Evolutionary conservation across 1,140 invertebrate genomes (phyloP), one percentile per base, ranked within the genome.

Genomic region (Eulimnadia texana): DNA sequence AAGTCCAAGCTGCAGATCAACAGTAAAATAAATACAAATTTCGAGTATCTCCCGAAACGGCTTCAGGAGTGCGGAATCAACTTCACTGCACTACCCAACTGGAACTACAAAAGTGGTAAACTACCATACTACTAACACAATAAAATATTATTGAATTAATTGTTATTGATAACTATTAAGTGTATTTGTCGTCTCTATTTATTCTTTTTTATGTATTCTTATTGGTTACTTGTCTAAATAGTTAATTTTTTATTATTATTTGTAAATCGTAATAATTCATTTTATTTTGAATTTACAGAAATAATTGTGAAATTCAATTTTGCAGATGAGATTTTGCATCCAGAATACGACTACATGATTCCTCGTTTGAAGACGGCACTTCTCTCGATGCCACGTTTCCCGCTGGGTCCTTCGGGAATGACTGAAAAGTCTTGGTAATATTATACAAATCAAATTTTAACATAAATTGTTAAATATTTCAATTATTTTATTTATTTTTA

Each of bases 1-100:
- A 80, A 77, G 61, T 87, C 86, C 1, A 83, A 82, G 67, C 70
- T 88, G n/a, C 79, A 83, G 64, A 76, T 80, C 62, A 78, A 83
- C 64, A 83, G 81, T 52, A 82, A 82, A 61, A 74, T 85, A 68
- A 81, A 82, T 53, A 16, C 6, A 16, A 42, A 42, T 16, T 9
- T 42, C 55, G 33, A 29, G 22, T 57, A 19, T 13, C 27, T 42
- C 24, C n/a, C 25, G 13, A 3, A 16, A 3, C 11, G 3, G 22
- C 25, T 29, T 22, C 25, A 10, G 55, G 29, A 13, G 55, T 42
- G 22, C 3, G 53, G 16, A 16, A 27, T 20, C 55, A 57, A 57
- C 33, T 57, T 57, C 29, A 33, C 29, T n/a, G 27, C 55, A 1
- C 13, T 57, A 57, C 28, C 22, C 1, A 33, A 57, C 1, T 57